Percentiles rank a stretch among this genome's conserved stretches.
Conservation (phyloP, 2,888 invertebrate species). For the Pachycephus smyrnensis region DNA sequence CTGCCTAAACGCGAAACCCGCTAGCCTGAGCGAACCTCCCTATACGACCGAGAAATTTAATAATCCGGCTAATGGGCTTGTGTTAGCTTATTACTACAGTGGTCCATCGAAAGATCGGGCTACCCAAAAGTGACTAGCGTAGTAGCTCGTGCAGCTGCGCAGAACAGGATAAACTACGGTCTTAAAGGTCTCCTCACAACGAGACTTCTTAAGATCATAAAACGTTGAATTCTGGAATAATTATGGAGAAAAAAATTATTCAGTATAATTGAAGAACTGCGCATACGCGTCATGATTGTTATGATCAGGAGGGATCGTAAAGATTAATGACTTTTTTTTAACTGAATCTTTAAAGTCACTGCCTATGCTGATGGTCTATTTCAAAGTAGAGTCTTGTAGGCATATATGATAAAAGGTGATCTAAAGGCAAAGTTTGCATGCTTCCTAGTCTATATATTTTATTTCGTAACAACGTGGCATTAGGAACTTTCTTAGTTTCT, state of each 20-base stretch:
- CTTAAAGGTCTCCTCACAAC: background rate
- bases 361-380: background rate
- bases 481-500: background rate
- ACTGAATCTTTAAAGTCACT: background rate
- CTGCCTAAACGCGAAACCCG: slow-evolving; percentile 66
- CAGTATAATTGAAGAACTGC: background rate
- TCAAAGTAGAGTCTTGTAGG: background rate
- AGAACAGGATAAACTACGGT: background rate
- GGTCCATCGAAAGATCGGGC: slow-evolving; percentile 1
- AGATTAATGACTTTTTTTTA: background rate
- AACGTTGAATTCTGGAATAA: too few relatives aligned
- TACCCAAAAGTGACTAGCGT: background rate
- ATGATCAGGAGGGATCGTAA: background rate
- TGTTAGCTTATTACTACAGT: slow-evolving; percentile 57
- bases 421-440: background rate
- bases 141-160: background rate
- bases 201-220: background rate
- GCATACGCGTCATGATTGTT: background rate
- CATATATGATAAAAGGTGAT: background rate
- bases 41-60: slow-evolving; percentile 65
- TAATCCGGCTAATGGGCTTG: slow-evolving; percentile 65
- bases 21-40: slow-evolving; percentile 47
- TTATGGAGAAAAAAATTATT: background rate
- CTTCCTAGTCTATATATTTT: background rate
- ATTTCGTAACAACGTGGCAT: background rate